phyloP scores from a whole-genome alignment of 2,797 vertebrate genomes.

The Chromobotia macracanthus region DNA sequence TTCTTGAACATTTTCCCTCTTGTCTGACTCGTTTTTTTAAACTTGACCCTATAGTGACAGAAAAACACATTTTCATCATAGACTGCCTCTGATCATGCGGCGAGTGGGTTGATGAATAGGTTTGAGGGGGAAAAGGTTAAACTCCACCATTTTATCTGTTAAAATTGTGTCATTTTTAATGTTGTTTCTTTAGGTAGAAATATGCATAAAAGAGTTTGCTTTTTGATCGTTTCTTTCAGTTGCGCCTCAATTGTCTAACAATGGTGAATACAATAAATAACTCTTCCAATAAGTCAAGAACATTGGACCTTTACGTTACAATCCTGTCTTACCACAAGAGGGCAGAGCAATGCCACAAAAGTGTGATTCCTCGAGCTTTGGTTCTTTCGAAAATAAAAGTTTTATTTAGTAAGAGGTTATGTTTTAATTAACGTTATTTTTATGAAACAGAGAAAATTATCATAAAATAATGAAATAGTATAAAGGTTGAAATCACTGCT shows the following conservation, averaged over 20 bases:
- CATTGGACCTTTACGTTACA: background rate
- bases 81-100: conserved; percentile 1
- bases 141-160: conserved; percentile 8
- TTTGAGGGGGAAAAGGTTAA: background rate
- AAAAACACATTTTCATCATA: conserved; percentile 44
- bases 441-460: background rate
- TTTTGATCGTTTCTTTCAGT: background rate
- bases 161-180: background rate
- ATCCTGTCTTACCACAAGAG: conserved; percentile 30
- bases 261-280: background rate
- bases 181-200: background rate
- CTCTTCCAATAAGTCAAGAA: background rate
- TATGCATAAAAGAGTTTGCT: too few relatives aligned
- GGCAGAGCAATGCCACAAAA: conserved; percentile 48
- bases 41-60: too few relatives aligned
- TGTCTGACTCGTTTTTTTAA: too few relatives aligned
- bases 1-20: too few relatives aligned
- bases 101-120: conserved; percentile 19
- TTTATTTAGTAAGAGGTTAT: background rate
- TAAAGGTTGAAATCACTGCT: background rate
- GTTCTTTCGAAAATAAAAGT: background rate
- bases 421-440: background rate
- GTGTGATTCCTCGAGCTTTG: background rate
- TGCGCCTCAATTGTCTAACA: background rate
- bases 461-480: background rate